phyloP scores from a whole-genome alignment of 2,113 vertebrate genomes.

The Trinectes maculatus region DNA sequence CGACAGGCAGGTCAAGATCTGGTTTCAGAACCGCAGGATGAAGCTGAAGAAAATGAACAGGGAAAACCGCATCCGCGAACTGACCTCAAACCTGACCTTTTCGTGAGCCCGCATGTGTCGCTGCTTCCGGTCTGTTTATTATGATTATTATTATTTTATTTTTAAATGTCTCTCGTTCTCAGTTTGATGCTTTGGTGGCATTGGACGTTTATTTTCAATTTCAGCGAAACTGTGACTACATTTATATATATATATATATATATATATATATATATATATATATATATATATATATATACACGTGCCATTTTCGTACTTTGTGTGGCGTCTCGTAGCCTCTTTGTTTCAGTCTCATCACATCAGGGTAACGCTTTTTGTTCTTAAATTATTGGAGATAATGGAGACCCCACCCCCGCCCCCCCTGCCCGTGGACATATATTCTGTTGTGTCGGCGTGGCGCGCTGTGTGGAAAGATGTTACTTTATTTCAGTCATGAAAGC shows the following conservation, averaged over 20 bases:
- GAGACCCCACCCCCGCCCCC: neutral
- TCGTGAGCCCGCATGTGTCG: slow-evolving; percentile 84
- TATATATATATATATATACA: no score
- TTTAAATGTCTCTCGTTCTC: slow-evolving; percentile 7
- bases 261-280: no score
- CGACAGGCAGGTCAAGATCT: slow-evolving; percentile 99
- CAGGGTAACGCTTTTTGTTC: slow-evolving; percentile 76
- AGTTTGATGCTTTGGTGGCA: slow-evolving; percentile 80
- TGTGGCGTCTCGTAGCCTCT: slow-evolving; percentile 61
- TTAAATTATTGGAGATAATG: slow-evolving; percentile 77
- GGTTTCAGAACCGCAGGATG: slow-evolving; percentile 99
- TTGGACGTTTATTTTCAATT: slow-evolving; percentile 81
- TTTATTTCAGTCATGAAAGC: slow-evolving; percentile 68
- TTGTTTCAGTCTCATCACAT: slow-evolving; percentile 64
- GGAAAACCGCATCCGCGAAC: slow-evolving; percentile 98
- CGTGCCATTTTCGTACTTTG: slow-evolving; percentile 77
- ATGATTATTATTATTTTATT: neutral
- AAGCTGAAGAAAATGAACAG: slow-evolving; percentile 99
- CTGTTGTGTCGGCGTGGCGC: slow-evolving; percentile 36
- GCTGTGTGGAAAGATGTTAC: slow-evolving; percentile 46
- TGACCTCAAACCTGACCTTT: slow-evolving; percentile 98
- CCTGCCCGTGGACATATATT: slow-evolving; percentile 36
- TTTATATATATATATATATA: slow-evolving; percentile 57
- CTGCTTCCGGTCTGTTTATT: neutral
- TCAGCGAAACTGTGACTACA: slow-evolving; percentile 90